phyloP scores from a whole-genome alignment of 2,888 invertebrate genomes.

The Drosophila leonis region DNA sequence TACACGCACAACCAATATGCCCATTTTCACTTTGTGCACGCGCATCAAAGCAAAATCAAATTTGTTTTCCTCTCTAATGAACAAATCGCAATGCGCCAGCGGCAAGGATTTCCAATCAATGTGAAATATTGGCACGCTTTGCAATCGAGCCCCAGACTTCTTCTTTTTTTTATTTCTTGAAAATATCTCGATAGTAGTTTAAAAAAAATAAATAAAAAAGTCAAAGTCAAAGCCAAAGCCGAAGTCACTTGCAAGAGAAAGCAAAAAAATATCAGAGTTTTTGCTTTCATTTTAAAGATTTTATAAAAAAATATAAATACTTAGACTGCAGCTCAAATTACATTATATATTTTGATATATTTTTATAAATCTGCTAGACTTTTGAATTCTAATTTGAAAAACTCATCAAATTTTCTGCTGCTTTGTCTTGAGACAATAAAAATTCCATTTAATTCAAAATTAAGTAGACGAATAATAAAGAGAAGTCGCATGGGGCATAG shows the following conservation, averaged over 20 bases:
- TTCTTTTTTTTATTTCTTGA: neutral
- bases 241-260: too few species aligned
- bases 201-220: neutral
- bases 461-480: neutral
- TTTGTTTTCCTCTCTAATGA: neutral
- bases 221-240: neutral
- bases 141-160: neutral
- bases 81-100: neutral
- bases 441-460: neutral
- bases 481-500: neutral
- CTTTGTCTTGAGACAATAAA: neutral
- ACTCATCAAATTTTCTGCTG: neutral
- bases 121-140: too few species aligned
- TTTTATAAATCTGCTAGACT: too few species aligned
- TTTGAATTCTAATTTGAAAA: neutral
- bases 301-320: too few species aligned
- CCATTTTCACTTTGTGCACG: neutral
- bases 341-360: neutral
- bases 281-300: too few species aligned
- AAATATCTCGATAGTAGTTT: neutral
- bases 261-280: too few species aligned
- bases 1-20: neutral
- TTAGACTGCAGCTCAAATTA: too few species aligned
- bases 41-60: neutral
- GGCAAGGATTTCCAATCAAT: slow-evolving; percentile 1